These are phyloP conservation scores for Synergus gifuensis DNA, from an alignment of 2,888 invertebrate genomes.

Conservation along the genomic window DNA sequence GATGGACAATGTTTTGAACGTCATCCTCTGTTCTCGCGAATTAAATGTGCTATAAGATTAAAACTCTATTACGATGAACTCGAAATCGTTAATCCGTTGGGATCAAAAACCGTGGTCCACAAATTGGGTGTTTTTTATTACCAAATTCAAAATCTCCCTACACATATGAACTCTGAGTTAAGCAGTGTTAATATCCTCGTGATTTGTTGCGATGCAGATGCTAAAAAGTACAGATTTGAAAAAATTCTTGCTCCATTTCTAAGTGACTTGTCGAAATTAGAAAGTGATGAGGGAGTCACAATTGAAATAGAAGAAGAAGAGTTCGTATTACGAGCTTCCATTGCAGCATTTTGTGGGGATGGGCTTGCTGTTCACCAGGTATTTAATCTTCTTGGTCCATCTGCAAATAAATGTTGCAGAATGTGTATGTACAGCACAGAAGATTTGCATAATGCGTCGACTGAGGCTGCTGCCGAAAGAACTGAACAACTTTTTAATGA, in stretches of 20 bases:
- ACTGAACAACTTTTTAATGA: constrained; percentile 42
- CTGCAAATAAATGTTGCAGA: constrained; percentile 49
- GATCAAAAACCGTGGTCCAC: constrained; percentile 39
- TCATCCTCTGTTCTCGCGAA: too few species aligned
- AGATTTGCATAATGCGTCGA: constrained; percentile 48
- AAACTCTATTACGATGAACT: constrained; percentile 48
- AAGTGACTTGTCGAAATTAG: constrained; percentile 51
- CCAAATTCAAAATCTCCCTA: too few species aligned
- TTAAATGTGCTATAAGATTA: too few species aligned
- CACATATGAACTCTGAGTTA: too few species aligned
- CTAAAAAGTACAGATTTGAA: constrained; percentile 50
- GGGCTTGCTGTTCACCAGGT: constrained; percentile 54
- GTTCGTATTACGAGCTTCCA: constrained; percentile 47
- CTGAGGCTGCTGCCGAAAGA: constrained; percentile 27
- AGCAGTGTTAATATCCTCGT: too few species aligned
- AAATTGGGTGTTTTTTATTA: too few species aligned
- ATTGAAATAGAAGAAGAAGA: constrained; percentile 43
- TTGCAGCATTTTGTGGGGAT: constrained; percentile 52
- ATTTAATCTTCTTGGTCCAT: constrained; percentile 50
- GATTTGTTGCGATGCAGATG: constrained; percentile 42
- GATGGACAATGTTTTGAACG: too few species aligned
- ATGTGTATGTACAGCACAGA: constrained; percentile 46
- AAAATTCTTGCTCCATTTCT: constrained; percentile 48
- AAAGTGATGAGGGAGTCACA: constrained; percentile 53
- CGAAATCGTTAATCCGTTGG: constrained; percentile 47